phyloP scores from a whole-genome alignment of 1,140 invertebrate genomes.

The Druon quercuslanigerum region DNA sequence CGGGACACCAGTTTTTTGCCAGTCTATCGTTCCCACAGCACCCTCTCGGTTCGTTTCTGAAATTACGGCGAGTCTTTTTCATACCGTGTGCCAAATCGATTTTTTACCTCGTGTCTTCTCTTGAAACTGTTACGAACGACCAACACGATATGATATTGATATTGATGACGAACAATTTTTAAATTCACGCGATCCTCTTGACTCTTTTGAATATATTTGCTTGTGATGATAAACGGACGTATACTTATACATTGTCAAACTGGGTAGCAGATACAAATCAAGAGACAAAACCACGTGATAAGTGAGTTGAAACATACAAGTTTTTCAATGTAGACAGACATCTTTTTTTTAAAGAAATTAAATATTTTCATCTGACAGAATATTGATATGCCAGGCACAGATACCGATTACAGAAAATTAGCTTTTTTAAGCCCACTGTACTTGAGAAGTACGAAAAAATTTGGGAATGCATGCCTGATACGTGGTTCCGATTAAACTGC shows the following conservation, averaged over 20 bases:
- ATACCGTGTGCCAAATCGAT: neutral
- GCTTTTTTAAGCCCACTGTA: neutral
- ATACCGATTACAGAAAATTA: neutral
- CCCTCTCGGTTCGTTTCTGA: slow-evolving; percentile 48
- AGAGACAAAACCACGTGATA: too few relatives aligned
- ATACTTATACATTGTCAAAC: too few relatives aligned
- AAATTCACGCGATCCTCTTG: neutral
- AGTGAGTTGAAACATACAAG: too few relatives aligned
- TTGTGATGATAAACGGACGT: too few relatives aligned
- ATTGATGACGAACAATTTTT: too few relatives aligned
- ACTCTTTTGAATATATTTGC: too few relatives aligned
- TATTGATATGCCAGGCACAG: neutral
- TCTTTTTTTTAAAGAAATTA: neutral
- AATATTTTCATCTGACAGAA: neutral
- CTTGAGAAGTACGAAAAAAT: neutral
- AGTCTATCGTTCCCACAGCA: slow-evolving; percentile 61
- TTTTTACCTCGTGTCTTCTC: neutral
- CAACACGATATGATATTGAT: neutral
- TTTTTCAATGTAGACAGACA: too few relatives aligned
- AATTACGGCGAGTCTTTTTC: slow-evolving; percentile 38
- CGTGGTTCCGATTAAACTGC: neutral
- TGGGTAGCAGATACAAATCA: too few relatives aligned
- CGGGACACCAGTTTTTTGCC: slow-evolving; percentile 66
- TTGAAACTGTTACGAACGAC: neutral
- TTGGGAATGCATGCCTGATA: neutral